These are phyloP conservation scores for Acanthaster planci DNA, from an alignment of 35 echinoderm and acorn worm genomes.

Conservation along the genomic window DNA sequence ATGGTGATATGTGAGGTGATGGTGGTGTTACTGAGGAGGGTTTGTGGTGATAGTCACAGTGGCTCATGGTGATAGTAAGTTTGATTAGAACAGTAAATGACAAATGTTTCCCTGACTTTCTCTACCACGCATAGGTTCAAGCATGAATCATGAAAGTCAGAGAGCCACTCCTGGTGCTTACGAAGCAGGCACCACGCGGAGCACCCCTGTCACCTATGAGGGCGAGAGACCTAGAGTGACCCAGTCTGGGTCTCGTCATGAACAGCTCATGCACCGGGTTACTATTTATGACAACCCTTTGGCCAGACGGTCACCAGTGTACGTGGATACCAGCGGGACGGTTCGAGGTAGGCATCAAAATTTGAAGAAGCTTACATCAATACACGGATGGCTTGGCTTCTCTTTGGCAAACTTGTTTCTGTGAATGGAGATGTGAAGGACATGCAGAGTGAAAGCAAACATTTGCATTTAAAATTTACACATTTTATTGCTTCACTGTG, in stretches of 20 bases:
- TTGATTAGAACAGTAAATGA: too few species aligned
- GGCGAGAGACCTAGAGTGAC: background rate
- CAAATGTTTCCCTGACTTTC: background rate
- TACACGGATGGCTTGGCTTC: too few species aligned
- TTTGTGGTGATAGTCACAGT: too few species aligned
- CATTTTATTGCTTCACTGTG: too few species aligned
- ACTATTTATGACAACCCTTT: conserved; percentile 1
- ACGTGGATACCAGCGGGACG: conserved; percentile 2
- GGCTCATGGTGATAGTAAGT: too few species aligned
- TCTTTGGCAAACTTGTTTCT: too few species aligned
- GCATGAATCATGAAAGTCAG: background rate
- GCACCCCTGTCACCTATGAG: conserved; percentile 1
- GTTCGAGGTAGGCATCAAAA: background rate
- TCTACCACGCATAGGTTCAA: background rate
- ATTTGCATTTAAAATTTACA: too few species aligned
- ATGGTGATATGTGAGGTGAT: too few species aligned
- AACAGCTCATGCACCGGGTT: background rate
- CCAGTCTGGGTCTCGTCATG: background rate
- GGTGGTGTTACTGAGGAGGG: too few species aligned
- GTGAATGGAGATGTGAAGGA: too few species aligned
- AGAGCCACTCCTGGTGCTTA: background rate
- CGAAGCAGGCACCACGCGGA: background rate
- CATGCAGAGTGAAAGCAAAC: too few species aligned
- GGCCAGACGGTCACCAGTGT: background rate
- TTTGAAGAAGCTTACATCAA: too few species aligned